Percentiles rank a stretch among this genome's conserved stretches.
Evolutionary conservation across 2,797 vertebrate genomes (phyloP).

Genomic region (Anableps anableps): DNA sequence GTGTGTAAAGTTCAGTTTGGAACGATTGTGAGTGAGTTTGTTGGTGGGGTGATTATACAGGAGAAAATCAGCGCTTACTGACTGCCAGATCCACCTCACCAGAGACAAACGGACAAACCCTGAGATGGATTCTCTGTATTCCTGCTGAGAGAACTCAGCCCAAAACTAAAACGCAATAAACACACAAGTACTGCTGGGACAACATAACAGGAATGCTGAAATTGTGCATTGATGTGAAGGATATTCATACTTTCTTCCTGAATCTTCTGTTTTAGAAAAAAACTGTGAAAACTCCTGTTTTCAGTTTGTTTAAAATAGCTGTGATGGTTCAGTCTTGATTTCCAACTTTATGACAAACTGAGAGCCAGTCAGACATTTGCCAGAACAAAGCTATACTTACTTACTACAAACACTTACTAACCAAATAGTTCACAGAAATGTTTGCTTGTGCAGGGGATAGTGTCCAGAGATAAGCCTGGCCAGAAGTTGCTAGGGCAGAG

Average conservation of each 20-base stretch:
- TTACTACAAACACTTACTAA: conserved; percentile 5
- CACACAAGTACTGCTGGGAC: neutral
- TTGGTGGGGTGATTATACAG: neutral
- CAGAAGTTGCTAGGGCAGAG: conserved; percentile 23
- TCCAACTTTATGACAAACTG: neutral
- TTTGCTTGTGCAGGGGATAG: conserved; percentile 39
- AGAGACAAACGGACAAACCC: conserved; percentile 40
- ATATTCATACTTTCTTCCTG: neutral
- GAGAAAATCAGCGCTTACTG: conserved; percentile 10
- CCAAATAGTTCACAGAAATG: conserved; percentile 31
- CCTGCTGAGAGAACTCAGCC: conserved; percentile 29
- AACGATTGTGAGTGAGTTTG: neutral
- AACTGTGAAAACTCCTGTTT: neutral
- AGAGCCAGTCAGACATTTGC: neutral
- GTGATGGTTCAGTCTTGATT: neutral
- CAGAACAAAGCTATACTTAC: neutral
- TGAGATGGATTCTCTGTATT: conserved; percentile 60
- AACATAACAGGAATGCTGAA: neutral
- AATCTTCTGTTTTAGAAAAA: neutral
- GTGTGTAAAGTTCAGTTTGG: conserved; percentile 17
- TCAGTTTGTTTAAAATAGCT: neutral
- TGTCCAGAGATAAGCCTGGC: conserved; percentile 32
- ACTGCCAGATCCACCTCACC: conserved; percentile 32
- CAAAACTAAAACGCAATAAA: conserved; percentile 3
- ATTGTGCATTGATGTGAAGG: neutral